phyloP scores from a whole-genome alignment of 2,113 vertebrate species.

The Tringa solitaria region DNA sequence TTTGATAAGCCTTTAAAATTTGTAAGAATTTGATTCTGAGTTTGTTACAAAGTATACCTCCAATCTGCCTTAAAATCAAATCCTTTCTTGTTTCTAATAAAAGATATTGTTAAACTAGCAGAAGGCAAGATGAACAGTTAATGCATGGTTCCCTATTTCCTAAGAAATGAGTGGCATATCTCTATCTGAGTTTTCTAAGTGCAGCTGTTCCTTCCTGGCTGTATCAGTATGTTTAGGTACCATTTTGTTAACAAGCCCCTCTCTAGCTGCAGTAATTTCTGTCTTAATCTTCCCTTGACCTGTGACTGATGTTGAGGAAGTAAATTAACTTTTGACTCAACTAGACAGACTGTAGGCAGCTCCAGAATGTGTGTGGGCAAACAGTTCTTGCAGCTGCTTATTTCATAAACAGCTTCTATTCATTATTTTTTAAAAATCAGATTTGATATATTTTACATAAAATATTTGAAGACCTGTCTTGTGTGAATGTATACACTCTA shows the following conservation, averaged over 20 bases:
- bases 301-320: not conserved
- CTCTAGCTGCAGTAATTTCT: not conserved
- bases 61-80: not conserved
- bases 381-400: conserved; percentile 30
- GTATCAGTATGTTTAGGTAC: not conserved
- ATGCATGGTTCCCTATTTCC: not conserved
- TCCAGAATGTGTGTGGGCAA: conserved; percentile 60
- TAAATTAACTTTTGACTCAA: conserved; percentile 14
- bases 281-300: not conserved
- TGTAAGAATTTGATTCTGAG: not conserved
- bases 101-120: not conserved
- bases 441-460: not conserved
- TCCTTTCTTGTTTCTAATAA: not conserved
- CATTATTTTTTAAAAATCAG: not conserved
- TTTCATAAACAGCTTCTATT: not conserved
- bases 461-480: not conserved
- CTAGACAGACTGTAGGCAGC: conserved; percentile 20
- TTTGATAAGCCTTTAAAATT: not conserved
- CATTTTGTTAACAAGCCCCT: not conserved
- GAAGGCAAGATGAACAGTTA: not conserved
- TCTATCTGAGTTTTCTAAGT: not conserved
- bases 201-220: not conserved
- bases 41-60: not conserved
- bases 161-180: not conserved
- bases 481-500: not conserved